Evolutionary conservation across 2,113 vertebrate species (phyloP).

Genomic region (Vulpes vulpes): DNA sequence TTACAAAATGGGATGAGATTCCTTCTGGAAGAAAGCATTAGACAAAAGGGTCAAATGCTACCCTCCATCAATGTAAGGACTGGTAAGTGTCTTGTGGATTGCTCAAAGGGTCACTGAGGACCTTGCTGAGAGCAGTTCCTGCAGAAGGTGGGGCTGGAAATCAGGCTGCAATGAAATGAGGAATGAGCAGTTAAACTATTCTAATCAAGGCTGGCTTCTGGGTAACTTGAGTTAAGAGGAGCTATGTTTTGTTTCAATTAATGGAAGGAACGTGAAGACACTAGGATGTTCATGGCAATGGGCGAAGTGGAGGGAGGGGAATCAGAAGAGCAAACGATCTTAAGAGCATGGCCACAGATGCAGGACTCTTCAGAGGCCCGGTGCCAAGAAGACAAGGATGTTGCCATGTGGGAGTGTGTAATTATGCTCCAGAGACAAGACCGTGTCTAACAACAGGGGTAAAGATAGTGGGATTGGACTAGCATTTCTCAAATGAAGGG

Average conservation of each 20-base stretch:
- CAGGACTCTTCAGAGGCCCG: not conserved
- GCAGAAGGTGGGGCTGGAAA: accelerated
- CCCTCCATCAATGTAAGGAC: not conserved
- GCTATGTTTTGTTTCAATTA: not conserved
- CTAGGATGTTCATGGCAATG: not conserved
- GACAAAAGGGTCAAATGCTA: not conserved
- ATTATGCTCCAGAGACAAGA: not conserved
- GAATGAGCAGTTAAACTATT: not conserved
- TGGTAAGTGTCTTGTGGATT: too few species aligned
- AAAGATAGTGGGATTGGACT: not conserved
- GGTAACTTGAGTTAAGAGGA: not conserved
- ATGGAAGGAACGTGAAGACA: not conserved
- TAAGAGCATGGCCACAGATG: not conserved
- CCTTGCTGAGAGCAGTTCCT: not conserved
- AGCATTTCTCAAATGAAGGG: not conserved
- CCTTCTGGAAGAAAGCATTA: not conserved
- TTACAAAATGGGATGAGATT: not conserved
- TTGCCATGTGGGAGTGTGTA: not conserved
- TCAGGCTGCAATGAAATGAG: not conserved
- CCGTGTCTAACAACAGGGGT: not conserved
- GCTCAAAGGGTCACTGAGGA: not conserved
- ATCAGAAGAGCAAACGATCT: not conserved
- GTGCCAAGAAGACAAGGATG: not conserved
- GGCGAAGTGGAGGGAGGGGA: not conserved
- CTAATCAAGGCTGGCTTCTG: not conserved